Evolutionary conservation across 1,140 invertebrate species (phyloP).

Genomic region (Nephila pilipes): DNA sequence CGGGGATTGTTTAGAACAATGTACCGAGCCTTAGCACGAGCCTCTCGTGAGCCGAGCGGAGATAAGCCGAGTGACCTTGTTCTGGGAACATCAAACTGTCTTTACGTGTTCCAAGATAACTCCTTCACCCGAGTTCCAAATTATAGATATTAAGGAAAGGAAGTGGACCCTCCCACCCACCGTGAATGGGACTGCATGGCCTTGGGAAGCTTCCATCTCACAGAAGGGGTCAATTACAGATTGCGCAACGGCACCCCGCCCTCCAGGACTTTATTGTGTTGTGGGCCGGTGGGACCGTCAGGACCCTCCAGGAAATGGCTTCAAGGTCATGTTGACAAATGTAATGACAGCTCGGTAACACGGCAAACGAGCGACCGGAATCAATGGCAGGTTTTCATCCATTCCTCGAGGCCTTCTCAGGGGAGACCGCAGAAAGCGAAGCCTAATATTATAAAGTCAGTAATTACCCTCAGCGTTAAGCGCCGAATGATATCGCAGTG

Average conservation of each 20-base stretch:
- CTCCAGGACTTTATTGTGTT: not conserved
- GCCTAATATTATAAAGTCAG: not conserved
- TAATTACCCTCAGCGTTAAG: not conserved
- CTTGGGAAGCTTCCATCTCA: not conserved
- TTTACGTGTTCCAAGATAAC: conserved; percentile 19
- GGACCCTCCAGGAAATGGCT: not conserved
- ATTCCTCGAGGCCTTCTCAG: not conserved
- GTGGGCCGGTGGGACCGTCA: not conserved
- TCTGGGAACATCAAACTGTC: not conserved
- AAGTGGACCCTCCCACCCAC: conserved; percentile 18
- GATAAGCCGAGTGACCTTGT: conserved; percentile 59
- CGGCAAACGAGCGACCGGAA: not conserved
- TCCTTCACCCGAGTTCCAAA: not conserved
- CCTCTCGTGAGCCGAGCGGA: not conserved
- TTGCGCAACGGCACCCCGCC: not conserved
- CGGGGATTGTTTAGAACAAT: conserved; percentile 9
- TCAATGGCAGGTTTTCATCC: not conserved
- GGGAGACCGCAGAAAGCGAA: not conserved
- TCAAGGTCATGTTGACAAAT: conserved; percentile 20
- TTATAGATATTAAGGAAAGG: conserved; percentile 64
- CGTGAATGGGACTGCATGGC: not conserved
- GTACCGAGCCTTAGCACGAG: not conserved
- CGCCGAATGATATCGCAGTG: not conserved
- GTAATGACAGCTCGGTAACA: not conserved
- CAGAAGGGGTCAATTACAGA: not conserved